Base-by-base conservation (phyloP, 2,797 vertebrate species). In the Amblyopsis hoosieri region DNA sequence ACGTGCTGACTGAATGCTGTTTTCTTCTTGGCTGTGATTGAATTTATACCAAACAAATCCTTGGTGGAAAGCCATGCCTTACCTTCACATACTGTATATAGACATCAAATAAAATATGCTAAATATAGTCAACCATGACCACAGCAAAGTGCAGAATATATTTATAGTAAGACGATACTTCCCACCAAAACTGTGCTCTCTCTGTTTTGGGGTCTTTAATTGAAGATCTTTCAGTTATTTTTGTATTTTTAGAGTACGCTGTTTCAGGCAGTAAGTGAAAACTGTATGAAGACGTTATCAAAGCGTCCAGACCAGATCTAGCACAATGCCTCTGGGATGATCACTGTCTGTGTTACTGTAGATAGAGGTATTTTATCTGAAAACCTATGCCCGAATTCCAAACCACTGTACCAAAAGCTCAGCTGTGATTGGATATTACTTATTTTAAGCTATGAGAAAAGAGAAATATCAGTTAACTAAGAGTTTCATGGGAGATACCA, bases 111-210 rank as follows among this genome's bases (percentile, higher is more conserved):
- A 57, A 77, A 83, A 78, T 73, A 74, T 78, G 83, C 55, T 49
- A 63, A 76, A 67, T 82, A 75, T 70, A 77, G 78, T 72, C 85
- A 56, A 71, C 79, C 80, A 57, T 62, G n/a, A 75, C 88, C 88
- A 56, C 84, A 87, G 76, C 89, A 85, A 86, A 88, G 78, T 86
- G 87, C 84, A 85, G 87, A 87, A 91, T 91, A 81, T 85, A 89
- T 90, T 89, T 90, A 82, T 84, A 88, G 83, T 46, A 76, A 66
- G 14, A 64, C 54, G 52, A 54, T 29, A 11, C 64, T 54, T 79
- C 80, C 71, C 72, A 64, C 60, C 64, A 62, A 68, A 72, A 66
- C 61, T 70, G 62, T 60, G 74, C 65, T 79, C 75, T 73, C 84
- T 79, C 72, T 56, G 64, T 80, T 83, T 87, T 82, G 86, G 89